These are phyloP conservation scores for Prunella himalayana DNA, from an alignment of 2,113 vertebrate species.

Conservation along the genomic window DNA sequence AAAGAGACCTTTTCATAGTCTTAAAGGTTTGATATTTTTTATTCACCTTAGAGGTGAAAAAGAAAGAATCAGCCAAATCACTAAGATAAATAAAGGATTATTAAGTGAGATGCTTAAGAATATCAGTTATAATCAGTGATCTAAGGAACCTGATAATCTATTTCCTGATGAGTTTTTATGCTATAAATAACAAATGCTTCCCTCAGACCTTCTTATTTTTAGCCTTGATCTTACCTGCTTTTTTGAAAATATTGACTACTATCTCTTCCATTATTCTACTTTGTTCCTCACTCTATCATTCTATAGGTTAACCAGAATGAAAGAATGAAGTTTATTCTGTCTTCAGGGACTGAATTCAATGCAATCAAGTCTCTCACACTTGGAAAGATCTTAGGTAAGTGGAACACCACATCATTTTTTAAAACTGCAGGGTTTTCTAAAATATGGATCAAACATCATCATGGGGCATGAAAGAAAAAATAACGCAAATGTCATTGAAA, in stretches of 20 bases:
- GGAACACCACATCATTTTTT: not conserved
- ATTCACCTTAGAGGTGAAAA: not conserved
- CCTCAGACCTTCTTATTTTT: not conserved
- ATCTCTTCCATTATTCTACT: not conserved
- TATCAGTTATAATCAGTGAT: not conserved
- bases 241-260: not conserved
- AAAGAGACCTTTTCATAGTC: not conserved
- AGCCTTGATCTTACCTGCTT: not conserved
- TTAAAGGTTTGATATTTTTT: not conserved
- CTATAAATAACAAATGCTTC: not conserved
- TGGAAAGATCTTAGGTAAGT: constrained; percentile 86
- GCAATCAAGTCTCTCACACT: constrained; percentile 80
- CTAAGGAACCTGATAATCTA: not conserved
- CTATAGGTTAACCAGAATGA: constrained; percentile 81
- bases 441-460: not conserved
- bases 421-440: not conserved
- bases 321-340: constrained; percentile 80
- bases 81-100: not conserved
- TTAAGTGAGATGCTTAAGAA: not conserved
- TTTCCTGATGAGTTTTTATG: not conserved
- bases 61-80: not conserved
- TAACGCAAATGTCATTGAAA: not conserved
- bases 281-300: not conserved
- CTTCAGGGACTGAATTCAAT: constrained; percentile 85
- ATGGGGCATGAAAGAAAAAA: not conserved